Evolutionary conservation across 1,140 invertebrate genomes (phyloP), one percentile per base, ranked within the genome.

Genomic region (Reticulitermes speratus): DNA sequence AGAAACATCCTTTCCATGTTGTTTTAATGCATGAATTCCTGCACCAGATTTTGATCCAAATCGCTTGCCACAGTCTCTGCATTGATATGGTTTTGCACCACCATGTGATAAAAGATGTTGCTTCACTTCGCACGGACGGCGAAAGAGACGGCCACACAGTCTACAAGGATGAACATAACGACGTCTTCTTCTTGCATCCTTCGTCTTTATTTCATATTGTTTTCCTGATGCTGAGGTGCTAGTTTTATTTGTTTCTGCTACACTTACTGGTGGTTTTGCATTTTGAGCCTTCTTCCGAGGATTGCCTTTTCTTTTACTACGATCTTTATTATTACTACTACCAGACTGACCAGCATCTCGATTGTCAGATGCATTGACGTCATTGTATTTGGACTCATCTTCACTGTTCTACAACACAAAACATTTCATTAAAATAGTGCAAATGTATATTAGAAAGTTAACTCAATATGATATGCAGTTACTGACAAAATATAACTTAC

Each of bases 21-120:
- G 59, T 48, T 87, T 87, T 75, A 87, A 45, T 32, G 83, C 83
- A 81, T 87, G 87, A 52, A 86, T 87, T n/a, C 84, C 85, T 59
- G 87, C 87, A 23, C 87, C 85, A 38, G 82, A 86, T n/a, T 86
- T 86, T 16, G 87, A 86, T 9, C 85, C 85, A 82, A 87, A 87
- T 55, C 55, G 52, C 83, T 88, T 84, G 44, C 83, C 82, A 87
- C 88, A 88, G 23, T 85, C 52, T 65, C 86, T 55, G 83, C 88
- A 88, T 44, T 85, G 44, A 48, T 87, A 88, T 21, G 88, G 86
- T 82, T 87, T 87, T 16, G 83, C 65, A 19, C 86, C 87, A 38
- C 87, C 85, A 81, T 87, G 86, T 44, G 86, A 88, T 65, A 87
- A 86, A 69, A 86, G 69, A 87, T 88, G 87, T 81, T 87, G 87